Base-by-base conservation (phyloP, 2,797 vertebrate genomes). In the Sparus aurata region DNA sequence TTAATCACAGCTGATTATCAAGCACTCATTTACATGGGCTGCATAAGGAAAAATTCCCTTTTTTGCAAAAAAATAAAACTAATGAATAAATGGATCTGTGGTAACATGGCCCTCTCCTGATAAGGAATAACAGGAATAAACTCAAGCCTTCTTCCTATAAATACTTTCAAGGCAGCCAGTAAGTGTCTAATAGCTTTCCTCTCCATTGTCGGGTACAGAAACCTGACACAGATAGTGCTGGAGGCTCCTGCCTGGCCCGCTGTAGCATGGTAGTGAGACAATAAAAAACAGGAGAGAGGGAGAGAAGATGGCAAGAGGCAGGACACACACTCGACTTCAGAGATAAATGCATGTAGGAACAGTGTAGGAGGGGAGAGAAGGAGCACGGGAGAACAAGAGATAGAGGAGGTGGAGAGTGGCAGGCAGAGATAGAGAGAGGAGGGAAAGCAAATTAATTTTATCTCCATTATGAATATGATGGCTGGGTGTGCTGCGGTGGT, bases 391-490 rank as follows among this genome's bases (percentile, higher is more conserved):
- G 58, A 74, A 68, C 16, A 46, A 15, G 54, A 38, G 78, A 85
- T 55, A 68, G 52, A 73, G 80, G 74, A 75, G 68, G 65, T 74
- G 41, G 75, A 82, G 82, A 83, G 82, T 72, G 69, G 75, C 70
- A 76, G 67, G 52, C 61, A 80, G 65, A 86, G 79, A 80, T 70
- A 85, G 75, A 83, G n/a, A n/a, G 23, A 52, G 47, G 58, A 73
- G 49, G 54, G 75, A 75, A 75, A 85, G 82, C 57, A 69, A 86
- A 90, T 90, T 83, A 59, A 87, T 88, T 90, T 90, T 63, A 92
- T 92, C 89, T 88, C 70, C 45, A 78, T 88, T 87, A 83, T 80
- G 81, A 89, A 87, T 83, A 79, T 73, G 79, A 85, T 83, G 77
- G 84, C 70, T 59, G 70, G 45, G 13, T 79, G 69, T 23, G 50